A percentile compares a stretch with the other conserved stretches of the same genome.
These are phyloP conservation scores for Drosophila silvestris DNA, from an alignment of 2,888 invertebrate species.

Conservation along the genomic window DNA sequence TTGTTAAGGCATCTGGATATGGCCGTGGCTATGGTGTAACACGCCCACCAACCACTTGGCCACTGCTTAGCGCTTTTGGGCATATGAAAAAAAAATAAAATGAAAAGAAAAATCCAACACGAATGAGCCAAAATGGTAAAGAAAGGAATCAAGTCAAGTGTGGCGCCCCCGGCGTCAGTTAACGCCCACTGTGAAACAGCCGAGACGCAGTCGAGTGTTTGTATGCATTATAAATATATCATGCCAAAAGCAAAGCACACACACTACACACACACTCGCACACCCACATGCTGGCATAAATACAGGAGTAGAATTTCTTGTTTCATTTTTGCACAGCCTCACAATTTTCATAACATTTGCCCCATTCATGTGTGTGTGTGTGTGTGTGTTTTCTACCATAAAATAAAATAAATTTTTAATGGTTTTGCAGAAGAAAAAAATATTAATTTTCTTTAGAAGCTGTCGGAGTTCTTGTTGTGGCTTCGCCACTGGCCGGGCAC, in stretches of 20 bases:
- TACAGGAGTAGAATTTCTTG: slow-evolving; percentile 50
- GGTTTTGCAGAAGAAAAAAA: slow-evolving; percentile 74
- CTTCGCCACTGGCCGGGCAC: slow-evolving; percentile 48
- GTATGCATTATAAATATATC: slow-evolving; percentile 78
- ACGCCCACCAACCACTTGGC: slow-evolving; percentile 64
- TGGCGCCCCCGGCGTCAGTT: slow-evolving; percentile 66
- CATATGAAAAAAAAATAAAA: slow-evolving; percentile 35
- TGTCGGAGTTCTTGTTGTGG: slow-evolving; percentile 62
- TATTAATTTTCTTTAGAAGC: slow-evolving; percentile 77
- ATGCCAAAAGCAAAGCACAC: slow-evolving; percentile 51
- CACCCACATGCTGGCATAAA: slow-evolving; percentile 53
- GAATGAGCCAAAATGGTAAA: slow-evolving; percentile 49
- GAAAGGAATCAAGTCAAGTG: slow-evolving; percentile 75
- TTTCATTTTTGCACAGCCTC: slow-evolving; percentile 47
- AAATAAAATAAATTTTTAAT: slow-evolving; percentile 82
- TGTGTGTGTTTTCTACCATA: slow-evolving; percentile 53
- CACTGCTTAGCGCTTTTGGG: slow-evolving; percentile 59
- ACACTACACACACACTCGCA: slow-evolving; percentile 5
- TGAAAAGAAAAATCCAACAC: slow-evolving; percentile 4
- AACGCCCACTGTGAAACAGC: slow-evolving; percentile 62
- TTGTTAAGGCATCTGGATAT: slow-evolving; percentile 15
- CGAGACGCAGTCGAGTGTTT: slow-evolving; percentile 69
- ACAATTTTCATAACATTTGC: slow-evolving; percentile 59
- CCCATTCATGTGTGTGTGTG: slow-evolving; percentile 11
- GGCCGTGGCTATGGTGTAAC: slow-evolving; percentile 31